Percentiles rank a stretch among this genome's conserved stretches.
Evolutionary conservation across 2,797 vertebrate species (phyloP).

Genomic region (Melanotaenia pygmaea): DNA sequence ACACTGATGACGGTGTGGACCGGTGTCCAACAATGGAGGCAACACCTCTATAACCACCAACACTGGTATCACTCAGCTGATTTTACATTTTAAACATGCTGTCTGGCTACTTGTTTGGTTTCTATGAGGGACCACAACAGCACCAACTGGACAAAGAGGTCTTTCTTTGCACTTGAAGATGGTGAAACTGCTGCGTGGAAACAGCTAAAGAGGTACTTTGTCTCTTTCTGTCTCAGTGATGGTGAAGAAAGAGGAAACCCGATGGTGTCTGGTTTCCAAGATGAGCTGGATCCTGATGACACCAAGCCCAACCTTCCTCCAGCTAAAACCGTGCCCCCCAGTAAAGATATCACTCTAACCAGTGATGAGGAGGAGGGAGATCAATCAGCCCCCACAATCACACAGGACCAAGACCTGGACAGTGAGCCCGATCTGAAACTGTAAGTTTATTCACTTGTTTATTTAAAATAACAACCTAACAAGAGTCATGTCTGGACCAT

Average conservation of each 20-base stretch:
- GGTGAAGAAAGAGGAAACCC: constrained; percentile 88
- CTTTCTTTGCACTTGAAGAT: neutral
- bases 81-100: neutral
- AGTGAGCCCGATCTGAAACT: constrained; percentile 75
- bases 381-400: constrained; percentile 30
- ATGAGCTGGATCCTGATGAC: constrained; percentile 92
- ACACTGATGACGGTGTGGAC: neutral
- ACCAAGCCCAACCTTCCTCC: constrained; percentile 64
- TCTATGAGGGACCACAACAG: neutral
- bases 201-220: neutral
- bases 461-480: neutral
- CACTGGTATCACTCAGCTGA: neutral
- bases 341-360: constrained; percentile 84
- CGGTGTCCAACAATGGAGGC: too few relatives aligned
- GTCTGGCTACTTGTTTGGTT: neutral
- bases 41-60: too few relatives aligned
- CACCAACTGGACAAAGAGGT: too few relatives aligned
- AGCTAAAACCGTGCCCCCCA: constrained; percentile 66
- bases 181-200: neutral
- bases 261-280: constrained; percentile 93
- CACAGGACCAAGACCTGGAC: constrained; percentile 72
- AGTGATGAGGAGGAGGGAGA: constrained; percentile 87
- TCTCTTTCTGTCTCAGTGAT: constrained; percentile 80
- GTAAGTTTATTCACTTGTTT: constrained; percentile 78
- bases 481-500: too few relatives aligned